phyloP scores from a whole-genome alignment of 2,888 invertebrate genomes.

The Zygothrica quintamaculata region DNA sequence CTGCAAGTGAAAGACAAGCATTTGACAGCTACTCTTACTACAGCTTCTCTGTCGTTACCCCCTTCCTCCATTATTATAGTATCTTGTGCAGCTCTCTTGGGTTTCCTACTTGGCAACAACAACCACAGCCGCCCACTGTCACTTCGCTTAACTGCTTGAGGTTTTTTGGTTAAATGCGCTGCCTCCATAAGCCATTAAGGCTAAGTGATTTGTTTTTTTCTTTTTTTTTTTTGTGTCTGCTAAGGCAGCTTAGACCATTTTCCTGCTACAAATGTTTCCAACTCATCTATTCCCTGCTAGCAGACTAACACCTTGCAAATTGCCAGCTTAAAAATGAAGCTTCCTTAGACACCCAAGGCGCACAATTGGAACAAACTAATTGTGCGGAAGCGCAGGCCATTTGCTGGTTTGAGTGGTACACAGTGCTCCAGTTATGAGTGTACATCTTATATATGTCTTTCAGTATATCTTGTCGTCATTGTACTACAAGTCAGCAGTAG shows the following conservation, averaged over 20 bases:
- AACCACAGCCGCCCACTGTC: slow-evolving; percentile 41
- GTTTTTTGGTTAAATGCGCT: slow-evolving; percentile 80
- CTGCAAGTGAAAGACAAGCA: slow-evolving; percentile 65
- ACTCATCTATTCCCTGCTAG: slow-evolving; percentile 9
- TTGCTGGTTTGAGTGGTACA: slow-evolving; percentile 37
- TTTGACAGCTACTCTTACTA: slow-evolving; percentile 64
- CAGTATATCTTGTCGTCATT: slow-evolving; percentile 24
- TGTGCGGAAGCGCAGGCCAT: slow-evolving; percentile 69
- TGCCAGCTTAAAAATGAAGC: slow-evolving; percentile 49
- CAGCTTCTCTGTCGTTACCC: neutral
- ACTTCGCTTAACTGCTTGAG: slow-evolving; percentile 74
- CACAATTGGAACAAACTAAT: slow-evolving; percentile 70
- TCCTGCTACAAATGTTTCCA: neutral
- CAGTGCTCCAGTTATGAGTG: slow-evolving; percentile 59
- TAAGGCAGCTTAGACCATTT: slow-evolving; percentile 22
- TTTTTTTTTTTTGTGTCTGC: too few species aligned
- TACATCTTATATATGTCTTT: neutral
- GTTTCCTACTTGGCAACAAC: slow-evolving; percentile 13
- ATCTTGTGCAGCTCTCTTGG: neutral
- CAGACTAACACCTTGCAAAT: slow-evolving; percentile 74
- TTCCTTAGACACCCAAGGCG: slow-evolving; percentile 29
- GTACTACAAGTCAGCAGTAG: slow-evolving; percentile 17
- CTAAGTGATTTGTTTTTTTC: slow-evolving; percentile 83
- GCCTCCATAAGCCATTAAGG: slow-evolving; percentile 82
- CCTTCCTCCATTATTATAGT: neutral